These are phyloP conservation scores for Orchestes rusci DNA, from an alignment of 2,888 invertebrate genomes.

Conservation along the genomic window DNA sequence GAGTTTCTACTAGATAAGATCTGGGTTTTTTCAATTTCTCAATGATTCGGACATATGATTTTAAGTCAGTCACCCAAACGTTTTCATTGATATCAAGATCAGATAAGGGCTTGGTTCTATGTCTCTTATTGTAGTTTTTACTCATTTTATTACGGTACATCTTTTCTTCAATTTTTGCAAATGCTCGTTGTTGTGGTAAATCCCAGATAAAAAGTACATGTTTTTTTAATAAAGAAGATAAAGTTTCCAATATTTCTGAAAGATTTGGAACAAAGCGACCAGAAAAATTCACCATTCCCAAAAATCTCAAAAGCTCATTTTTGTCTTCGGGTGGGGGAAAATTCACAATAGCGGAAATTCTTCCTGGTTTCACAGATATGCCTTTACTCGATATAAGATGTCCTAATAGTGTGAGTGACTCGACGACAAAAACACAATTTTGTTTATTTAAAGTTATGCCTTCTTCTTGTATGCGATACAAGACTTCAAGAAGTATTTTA, in stretches of 20 bases:
- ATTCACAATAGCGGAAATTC: conserved; percentile 6
- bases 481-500: conserved; percentile 25
- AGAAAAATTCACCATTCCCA: background rate
- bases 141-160: too few species aligned
- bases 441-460: conserved; percentile 30
- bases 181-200: background rate
- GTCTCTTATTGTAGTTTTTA: too few species aligned
- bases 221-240: conserved; percentile 3
- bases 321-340: conserved; percentile 26
- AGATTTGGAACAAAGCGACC: background rate
- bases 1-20: too few species aligned
- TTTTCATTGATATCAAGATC: too few species aligned
- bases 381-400: conserved; percentile 21
- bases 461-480: conserved; percentile 24
- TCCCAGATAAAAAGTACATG: background rate
- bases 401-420: conserved; percentile 30
- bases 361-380: background rate
- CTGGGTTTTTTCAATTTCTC: too few species aligned
- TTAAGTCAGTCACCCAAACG: too few species aligned
- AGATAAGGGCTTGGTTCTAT: too few species aligned
- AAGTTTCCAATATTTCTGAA: conserved; percentile 5
- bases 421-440: conserved; percentile 31
- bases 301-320: conserved; percentile 19
- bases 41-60: too few species aligned
- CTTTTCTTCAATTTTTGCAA: background rate